A percentile compares a stretch with the other conserved stretches of the same genome.
phyloP scores from a whole-genome alignment of 2,113 vertebrate species.

The Sinocyclocheilus grahami region DNA sequence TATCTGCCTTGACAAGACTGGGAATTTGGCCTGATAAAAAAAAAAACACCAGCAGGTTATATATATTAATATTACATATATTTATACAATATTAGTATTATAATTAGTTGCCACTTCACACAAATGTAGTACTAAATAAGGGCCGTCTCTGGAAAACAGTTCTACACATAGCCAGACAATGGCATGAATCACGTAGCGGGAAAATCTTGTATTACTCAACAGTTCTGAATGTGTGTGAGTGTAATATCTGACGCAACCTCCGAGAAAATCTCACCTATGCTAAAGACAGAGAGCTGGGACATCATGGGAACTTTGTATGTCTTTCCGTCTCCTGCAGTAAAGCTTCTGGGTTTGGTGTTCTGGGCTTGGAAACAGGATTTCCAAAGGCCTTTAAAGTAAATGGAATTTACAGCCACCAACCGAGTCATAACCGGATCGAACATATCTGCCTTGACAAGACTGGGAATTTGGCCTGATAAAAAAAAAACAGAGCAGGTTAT shows the following conservation, averaged over 20 bases:
- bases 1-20: slow-evolving; percentile 81
- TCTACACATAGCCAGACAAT: not conserved
- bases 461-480: slow-evolving; percentile 86
- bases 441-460: slow-evolving; percentile 81
- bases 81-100: not conserved
- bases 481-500: not conserved
- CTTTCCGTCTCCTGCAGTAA: slow-evolving; percentile 81
- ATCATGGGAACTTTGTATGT: slow-evolving; percentile 90
- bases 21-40: slow-evolving; percentile 85
- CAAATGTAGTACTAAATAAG: not conserved
- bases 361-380: slow-evolving; percentile 88
- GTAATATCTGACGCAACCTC: not conserved
- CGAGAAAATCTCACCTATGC: slow-evolving; percentile 78
- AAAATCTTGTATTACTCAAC: not conserved
- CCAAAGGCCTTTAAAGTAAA: slow-evolving; percentile 97
- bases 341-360: slow-evolving; percentile 88
- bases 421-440: slow-evolving; percentile 80
- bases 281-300: slow-evolving; percentile 89
- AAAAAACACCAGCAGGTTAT: not conserved
- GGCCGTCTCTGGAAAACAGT: not conserved
- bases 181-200: not conserved
- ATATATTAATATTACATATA: not conserved
- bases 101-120: not conserved
- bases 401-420: slow-evolving; percentile 85
- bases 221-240: not conserved